Percentiles rank a stretch among this genome's conserved stretches.
Evolutionary conservation across 2,888 invertebrate species (phyloP).

Genomic region (Pachymerium ferrugineum): DNA sequence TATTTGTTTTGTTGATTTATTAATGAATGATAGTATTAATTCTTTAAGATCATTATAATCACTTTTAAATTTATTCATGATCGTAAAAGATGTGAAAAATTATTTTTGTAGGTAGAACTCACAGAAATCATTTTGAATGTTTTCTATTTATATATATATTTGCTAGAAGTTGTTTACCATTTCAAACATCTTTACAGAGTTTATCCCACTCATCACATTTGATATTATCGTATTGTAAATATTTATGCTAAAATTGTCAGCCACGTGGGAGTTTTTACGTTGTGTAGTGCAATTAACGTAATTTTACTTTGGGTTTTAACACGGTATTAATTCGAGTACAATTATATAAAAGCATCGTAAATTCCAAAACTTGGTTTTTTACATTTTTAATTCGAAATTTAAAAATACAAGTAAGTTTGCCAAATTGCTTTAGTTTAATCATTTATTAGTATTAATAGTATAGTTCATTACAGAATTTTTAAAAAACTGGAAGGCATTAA

Average conservation of each 20-base stretch:
- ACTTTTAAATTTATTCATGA: neutral
- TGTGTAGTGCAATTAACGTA: no score
- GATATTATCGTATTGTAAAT: conserved; percentile 5
- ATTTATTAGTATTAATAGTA: no score
- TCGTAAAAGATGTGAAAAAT: conserved; percentile 2
- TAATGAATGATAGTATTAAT: neutral
- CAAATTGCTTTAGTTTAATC: no score
- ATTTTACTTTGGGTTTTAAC: no score
- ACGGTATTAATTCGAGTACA: no score
- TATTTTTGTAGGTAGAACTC: conserved; percentile 17
- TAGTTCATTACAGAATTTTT: neutral
- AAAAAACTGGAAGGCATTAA: neutral
- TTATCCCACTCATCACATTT: conserved; percentile 5
- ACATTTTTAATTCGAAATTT: conserved; percentile 10
- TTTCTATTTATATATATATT: neutral
- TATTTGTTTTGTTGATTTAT: conserved; percentile 12
- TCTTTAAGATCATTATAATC: no score
- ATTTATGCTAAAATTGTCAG: neutral
- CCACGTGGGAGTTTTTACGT: no score
- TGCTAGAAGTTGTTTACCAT: neutral
- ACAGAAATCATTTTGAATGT: neutral
- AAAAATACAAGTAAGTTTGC: conserved; percentile 16
- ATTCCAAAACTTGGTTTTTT: no score
- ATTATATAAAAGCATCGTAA: no score
- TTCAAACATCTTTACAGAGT: neutral